Base-by-base conservation (phyloP, 2,797 vertebrate species). In the Dryobates pubescens region DNA sequence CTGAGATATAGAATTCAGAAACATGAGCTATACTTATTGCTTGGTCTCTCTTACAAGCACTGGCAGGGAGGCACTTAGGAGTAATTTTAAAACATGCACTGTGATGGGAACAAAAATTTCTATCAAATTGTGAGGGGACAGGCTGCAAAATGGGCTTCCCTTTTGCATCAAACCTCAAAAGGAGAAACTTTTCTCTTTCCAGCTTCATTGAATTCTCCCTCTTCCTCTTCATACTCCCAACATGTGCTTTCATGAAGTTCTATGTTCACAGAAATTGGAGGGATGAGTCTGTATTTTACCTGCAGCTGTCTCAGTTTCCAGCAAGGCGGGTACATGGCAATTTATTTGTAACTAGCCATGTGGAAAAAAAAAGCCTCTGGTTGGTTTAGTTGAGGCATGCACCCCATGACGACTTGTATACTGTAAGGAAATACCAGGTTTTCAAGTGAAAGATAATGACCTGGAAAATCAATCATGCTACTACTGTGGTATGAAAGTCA, bases 1-100 rank as follows among this genome's bases (percentile, higher is more conserved):
- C 34, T 41, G 41, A 58, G 18, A 13, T 57, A 19, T 32, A 12
- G 16, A 41, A 22, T 67, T 71, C 43, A 80, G 49, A 56, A 32
- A 4, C 13, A 17, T 26, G 10, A 69, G 23, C 13, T 15, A n/a
- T 49, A 49, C 1, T 2, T n/a, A 41, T 32, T 1, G 1, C 22
- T 57, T 1, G 12, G 8, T 68, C 26, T 20, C 20, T 78, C 29
- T 49, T 24, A 34, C 7, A 56, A 43, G 9, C 8, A 32, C 3
- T 54, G 58, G 23, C 7, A 32, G 63, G 45, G 22, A 76, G 9
- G 2, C 2, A 58, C 19, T 24, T 14, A 49, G 6, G 7, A 67
- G 5, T 63, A 70, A 51, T 82, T 81, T 29, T 26, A 38, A 85
- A 67, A 43, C 27, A 15, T 2, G 1, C n/a, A 17, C 17, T 30